Evolutionary conservation across 1,140 invertebrate genomes (phyloP).

Genomic region (Melanaphis sacchari): DNA sequence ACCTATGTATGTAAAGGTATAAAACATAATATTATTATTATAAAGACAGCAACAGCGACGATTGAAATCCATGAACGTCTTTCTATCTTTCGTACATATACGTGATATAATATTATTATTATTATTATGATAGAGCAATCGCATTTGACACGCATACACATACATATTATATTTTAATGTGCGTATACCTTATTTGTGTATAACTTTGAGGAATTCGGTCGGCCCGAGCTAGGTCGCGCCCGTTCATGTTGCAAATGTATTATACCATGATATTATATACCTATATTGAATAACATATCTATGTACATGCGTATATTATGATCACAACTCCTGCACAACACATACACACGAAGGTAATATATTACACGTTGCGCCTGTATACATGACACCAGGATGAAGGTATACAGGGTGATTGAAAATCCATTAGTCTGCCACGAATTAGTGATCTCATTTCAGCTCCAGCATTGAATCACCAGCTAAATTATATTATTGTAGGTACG

Average conservation of each 20-base stretch:
- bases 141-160: neutral
- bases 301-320: neutral
- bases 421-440: neutral
- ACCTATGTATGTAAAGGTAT: neutral
- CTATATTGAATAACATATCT: neutral
- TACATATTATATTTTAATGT: neutral
- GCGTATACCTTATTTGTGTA: neutral
- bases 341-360: neutral
- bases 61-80: neutral
- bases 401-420: neutral
- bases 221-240: neutral
- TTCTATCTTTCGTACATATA: neutral
- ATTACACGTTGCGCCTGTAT: neutral
- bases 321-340: neutral
- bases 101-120: neutral
- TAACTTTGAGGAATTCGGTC: neutral
- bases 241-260: neutral
- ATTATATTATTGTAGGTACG: neutral
- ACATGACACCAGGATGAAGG: neutral
- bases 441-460: neutral
- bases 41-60: neutral
- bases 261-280: neutral
- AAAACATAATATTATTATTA: slow-evolving; percentile 4
- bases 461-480: neutral
- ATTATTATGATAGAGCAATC: slow-evolving; percentile 8